phyloP scores from a whole-genome alignment of 2,113 vertebrate genomes.

The Aegotheles bennettii region DNA sequence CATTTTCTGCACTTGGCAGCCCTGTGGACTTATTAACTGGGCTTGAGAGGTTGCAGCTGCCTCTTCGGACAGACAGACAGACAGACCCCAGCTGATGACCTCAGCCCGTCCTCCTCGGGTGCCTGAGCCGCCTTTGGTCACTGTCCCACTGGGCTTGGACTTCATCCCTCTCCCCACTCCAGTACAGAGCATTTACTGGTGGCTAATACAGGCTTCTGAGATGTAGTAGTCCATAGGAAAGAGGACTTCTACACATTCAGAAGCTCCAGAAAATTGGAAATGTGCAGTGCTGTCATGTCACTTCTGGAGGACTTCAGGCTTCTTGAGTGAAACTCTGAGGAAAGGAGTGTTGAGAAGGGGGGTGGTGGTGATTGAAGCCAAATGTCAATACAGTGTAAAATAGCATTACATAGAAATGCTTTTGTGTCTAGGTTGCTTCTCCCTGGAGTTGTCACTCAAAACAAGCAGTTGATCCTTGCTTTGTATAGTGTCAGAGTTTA shows the following conservation, averaged over 20 bases:
- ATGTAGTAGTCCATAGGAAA: accelerated
- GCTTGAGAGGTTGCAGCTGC: neutral
- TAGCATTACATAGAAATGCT: accelerated
- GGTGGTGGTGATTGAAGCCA: accelerated
- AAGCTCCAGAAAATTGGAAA: neutral
- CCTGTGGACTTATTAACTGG: neutral
- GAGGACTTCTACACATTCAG: neutral
- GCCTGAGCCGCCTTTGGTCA: neutral
- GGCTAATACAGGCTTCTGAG: neutral
- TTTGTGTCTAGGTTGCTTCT: neutral
- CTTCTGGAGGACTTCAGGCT: neutral
- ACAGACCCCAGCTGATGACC: neutral
- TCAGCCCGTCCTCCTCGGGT: neutral
- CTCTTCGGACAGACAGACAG: neutral
- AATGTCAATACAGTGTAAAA: neutral
- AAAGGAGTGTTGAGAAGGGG: neutral
- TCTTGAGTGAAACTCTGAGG: neutral
- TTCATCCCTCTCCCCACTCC: neutral
- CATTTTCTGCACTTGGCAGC: neutral
- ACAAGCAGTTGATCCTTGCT: neutral
- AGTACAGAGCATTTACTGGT: neutral
- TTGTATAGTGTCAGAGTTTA: neutral
- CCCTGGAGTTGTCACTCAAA: neutral
- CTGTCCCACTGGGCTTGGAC: neutral
- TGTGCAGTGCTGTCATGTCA: accelerated